Conservation (phyloP, 2,888 invertebrate genomes). For the Coleophora flavipennella region DNA sequence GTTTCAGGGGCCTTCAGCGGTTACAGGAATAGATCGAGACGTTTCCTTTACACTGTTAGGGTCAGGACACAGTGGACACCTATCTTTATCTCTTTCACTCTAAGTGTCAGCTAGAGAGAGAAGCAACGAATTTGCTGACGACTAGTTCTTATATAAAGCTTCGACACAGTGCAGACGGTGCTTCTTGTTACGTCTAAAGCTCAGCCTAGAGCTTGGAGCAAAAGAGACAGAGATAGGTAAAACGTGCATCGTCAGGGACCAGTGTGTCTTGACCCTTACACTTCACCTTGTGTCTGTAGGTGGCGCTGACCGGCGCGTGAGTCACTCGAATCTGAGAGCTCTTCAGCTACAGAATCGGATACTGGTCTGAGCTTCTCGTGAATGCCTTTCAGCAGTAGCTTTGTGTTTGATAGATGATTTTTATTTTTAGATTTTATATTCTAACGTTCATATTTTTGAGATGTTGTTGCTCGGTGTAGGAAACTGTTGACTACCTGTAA, state of each 20-base stretch:
- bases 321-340: conserved; percentile 31
- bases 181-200: too few relatives aligned
- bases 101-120: too few relatives aligned
- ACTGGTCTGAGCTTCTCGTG: conserved; percentile 16
- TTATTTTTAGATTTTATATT: not conserved
- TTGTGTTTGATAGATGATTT: conserved; percentile 4
- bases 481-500: too few relatives aligned
- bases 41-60: conserved; percentile 49
- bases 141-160: too few relatives aligned
- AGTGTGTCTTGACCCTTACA: conserved; percentile 31
- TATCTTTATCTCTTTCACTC: conserved; percentile 16
- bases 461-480: too few relatives aligned
- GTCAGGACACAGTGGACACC: conserved; percentile 45
- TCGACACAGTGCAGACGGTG: too few relatives aligned
- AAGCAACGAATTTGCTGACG: too few relatives aligned
- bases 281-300: conserved; percentile 63
- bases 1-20: conserved; percentile 54
- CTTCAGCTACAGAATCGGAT: conserved; percentile 12
- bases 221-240: too few relatives aligned
- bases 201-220: too few relatives aligned
- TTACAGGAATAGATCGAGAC: conserved; percentile 63
- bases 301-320: conserved; percentile 62
- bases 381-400: conserved; percentile 20
- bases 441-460: too few relatives aligned
- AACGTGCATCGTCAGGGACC: too few relatives aligned